A percentile compares a stretch with the other conserved stretches of the same genome.
Evolutionary conservation across 1,140 invertebrate genomes (phyloP).

Genomic region (Trichomalopsis sarcophagae): DNA sequence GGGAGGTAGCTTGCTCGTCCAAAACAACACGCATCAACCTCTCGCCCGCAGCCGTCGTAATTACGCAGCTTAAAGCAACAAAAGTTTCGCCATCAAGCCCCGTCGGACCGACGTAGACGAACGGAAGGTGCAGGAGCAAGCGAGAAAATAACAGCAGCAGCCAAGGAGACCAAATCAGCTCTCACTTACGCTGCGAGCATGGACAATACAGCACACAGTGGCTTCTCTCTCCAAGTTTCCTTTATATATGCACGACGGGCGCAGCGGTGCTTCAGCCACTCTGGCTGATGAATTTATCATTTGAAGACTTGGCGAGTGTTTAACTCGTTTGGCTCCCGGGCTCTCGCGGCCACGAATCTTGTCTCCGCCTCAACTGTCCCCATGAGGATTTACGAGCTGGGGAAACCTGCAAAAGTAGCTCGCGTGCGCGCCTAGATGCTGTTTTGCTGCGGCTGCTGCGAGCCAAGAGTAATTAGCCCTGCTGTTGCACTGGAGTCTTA

Average conservation of each 20-base stretch:
- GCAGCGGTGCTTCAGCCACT: not conserved
- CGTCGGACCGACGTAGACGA: not conserved
- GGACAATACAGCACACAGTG: not conserved
- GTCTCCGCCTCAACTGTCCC: slow-evolving; percentile 29
- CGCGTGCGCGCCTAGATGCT: not conserved
- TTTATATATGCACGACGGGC: not conserved
- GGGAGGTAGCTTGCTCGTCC: not conserved
- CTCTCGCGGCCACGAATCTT: slow-evolving; percentile 35
- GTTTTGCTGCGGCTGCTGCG: not conserved
- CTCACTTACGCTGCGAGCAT: not conserved
- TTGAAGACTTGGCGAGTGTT: slow-evolving; percentile 47
- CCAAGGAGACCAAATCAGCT: slow-evolving; percentile 4
- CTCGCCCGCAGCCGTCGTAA: not conserved
- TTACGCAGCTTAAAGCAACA: slow-evolving; percentile 18
- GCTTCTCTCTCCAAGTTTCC: too few relatives aligned
- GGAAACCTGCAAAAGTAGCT: slow-evolving; percentile 8
- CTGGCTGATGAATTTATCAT: slow-evolving; percentile 51
- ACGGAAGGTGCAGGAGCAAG: not conserved
- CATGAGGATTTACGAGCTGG: slow-evolving; percentile 42
- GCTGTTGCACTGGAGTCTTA: slow-evolving; percentile 13
- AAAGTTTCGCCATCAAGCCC: slow-evolving; percentile 28
- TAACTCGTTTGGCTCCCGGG: slow-evolving; percentile 23
- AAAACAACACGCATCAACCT: not conserved
- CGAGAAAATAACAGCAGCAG: not conserved
- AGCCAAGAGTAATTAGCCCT: slow-evolving; percentile 43